A percentile compares a stretch with the other conserved stretches of the same genome.
Evolutionary conservation across 2,888 invertebrate species (phyloP).

Genomic region (Protonemura montana): DNA sequence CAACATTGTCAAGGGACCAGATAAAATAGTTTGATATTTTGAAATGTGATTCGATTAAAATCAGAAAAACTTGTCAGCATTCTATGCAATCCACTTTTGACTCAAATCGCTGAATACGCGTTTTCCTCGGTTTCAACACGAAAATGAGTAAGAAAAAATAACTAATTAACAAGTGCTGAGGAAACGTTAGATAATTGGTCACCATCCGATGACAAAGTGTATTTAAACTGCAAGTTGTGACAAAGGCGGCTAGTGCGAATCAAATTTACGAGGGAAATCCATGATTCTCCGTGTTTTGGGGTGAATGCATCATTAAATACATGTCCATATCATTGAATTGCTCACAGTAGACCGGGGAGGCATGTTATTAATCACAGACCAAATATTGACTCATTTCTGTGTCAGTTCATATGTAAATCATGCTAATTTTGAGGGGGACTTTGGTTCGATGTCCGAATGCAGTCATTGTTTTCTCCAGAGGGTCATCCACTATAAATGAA

Average conservation of each 20-base stretch:
- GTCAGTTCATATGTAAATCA: background rate
- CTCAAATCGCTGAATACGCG: no score
- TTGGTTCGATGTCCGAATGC: background rate
- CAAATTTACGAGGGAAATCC: background rate
- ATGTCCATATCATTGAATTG: background rate
- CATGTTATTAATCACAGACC: background rate
- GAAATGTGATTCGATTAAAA: no score
- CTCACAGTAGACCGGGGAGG: background rate
- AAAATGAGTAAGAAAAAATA: background rate
- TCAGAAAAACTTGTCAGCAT: no score
- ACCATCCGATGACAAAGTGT: background rate
- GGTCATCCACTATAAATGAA: background rate
- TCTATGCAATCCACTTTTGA: no score
- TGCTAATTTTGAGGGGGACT: background rate
- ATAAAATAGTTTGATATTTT: no score
- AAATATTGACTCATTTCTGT: conserved; percentile 12
- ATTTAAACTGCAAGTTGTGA: background rate
- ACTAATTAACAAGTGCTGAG: background rate
- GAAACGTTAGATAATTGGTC: background rate
- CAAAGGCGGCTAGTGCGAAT: background rate
- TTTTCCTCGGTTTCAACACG: no score
- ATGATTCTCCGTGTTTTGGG: background rate
- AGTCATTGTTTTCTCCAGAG: background rate
- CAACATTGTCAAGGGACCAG: no score
- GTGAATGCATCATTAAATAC: conserved; percentile 1